Conservation (phyloP, 2,797 vertebrate genomes). For the Cryptoprocta ferox region DNA sequence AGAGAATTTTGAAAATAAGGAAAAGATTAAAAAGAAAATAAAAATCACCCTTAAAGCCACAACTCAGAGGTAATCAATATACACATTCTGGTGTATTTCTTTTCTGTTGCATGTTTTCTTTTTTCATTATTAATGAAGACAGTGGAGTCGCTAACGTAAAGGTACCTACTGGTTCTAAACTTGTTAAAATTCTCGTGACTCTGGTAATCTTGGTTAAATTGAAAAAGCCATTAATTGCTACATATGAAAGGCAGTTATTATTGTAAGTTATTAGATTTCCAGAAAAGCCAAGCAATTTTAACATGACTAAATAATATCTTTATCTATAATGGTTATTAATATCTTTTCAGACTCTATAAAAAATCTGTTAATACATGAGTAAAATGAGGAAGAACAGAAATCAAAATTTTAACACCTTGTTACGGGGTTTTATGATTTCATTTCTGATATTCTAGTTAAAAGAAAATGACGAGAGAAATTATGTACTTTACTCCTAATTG, state of each 20-base stretch:
- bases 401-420: background rate
- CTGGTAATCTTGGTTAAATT: conserved; percentile 17
- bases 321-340: background rate
- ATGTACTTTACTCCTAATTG: background rate
- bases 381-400: conserved; percentile 10
- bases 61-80: background rate
- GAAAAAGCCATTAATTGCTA: background rate
- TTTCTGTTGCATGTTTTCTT: background rate
- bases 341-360: background rate
- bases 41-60: background rate
- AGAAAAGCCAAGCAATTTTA: conserved; percentile 11
- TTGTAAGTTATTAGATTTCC: conserved; percentile 13
- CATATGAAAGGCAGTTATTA: background rate
- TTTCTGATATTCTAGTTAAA: conserved; percentile 22
- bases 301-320: conserved; percentile 16
- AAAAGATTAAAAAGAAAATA: conserved; percentile 14
- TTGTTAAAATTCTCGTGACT: background rate
- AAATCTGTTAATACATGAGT: background rate
- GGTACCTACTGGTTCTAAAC: background rate
- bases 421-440: conserved; percentile 26
- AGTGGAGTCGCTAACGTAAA: background rate
- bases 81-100: background rate
- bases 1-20: conserved; percentile 34
- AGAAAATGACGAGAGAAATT: background rate
- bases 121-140: conserved; percentile 12